These are phyloP conservation scores for Cylloceria caligata DNA, from an alignment of 2,888 invertebrate species.

Conservation along the genomic window DNA sequence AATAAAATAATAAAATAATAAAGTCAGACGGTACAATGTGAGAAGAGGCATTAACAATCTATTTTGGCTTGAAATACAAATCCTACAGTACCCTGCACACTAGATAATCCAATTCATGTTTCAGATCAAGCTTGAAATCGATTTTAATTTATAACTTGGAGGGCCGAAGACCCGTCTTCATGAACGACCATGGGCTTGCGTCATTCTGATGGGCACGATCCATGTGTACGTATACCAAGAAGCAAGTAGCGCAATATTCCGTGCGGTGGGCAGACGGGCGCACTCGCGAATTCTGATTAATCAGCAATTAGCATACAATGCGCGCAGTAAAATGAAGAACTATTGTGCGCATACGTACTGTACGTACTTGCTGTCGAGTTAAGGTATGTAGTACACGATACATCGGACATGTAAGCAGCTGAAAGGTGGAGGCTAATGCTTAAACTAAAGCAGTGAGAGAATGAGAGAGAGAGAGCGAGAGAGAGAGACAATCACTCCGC, in stretches of 20 bases:
- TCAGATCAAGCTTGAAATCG: conserved; percentile 62
- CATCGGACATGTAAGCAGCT: conserved; percentile 54
- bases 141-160: conserved; percentile 76
- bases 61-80: conserved; percentile 4
- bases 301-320: conserved; percentile 75
- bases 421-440: conserved; percentile 55
- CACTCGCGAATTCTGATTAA: conserved; percentile 73
- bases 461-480: conserved; percentile 28
- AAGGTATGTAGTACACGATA: conserved; percentile 29
- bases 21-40: no score
- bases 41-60: conserved; percentile 27
- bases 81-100: not conserved
- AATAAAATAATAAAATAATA: no score
- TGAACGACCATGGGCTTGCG: conserved; percentile 61
- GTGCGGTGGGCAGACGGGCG: conserved; percentile 41
- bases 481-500: conserved; percentile 75
- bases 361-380: conserved; percentile 22
- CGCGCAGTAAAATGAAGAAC: conserved; percentile 69
- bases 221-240: conserved; percentile 32
- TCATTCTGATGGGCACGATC: conserved; percentile 65
- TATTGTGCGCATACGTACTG: conserved; percentile 39
- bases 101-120: conserved; percentile 40
- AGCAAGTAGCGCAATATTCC: conserved; percentile 55
- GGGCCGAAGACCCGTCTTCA: conserved; percentile 50
- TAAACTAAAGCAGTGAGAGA: conserved; percentile 51